phyloP scores from a whole-genome alignment of 2,797 vertebrate species.

The Spinus olivaceus region DNA sequence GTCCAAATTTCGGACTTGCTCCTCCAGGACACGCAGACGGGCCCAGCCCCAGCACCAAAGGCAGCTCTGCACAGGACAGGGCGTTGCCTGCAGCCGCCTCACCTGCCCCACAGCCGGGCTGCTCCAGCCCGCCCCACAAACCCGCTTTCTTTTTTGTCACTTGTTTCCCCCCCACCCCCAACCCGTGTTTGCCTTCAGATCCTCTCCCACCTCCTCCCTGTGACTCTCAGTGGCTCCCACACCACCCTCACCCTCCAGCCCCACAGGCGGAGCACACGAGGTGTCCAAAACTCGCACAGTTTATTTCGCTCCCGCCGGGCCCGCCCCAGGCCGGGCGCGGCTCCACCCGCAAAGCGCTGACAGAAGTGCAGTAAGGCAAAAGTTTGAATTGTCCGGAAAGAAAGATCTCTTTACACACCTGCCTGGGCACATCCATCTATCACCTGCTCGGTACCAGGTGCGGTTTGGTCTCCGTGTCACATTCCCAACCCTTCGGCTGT shows the following conservation, averaged over 20 bases:
- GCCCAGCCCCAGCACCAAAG: neutral
- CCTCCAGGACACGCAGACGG: neutral
- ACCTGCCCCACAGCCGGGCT: too few species aligned
- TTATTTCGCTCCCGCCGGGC: neutral
- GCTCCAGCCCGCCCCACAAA: too few species aligned
- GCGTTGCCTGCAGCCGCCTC: neutral
- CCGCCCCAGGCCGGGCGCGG: neutral
- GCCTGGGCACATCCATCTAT: neutral
- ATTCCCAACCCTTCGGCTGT: accelerated
- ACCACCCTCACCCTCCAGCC: neutral
- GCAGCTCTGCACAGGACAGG: neutral
- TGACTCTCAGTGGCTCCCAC: neutral
- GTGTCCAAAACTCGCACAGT: neutral
- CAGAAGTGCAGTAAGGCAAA: constrained; percentile 50
- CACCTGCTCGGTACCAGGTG: neutral
- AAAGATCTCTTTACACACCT: neutral
- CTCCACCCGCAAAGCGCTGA: neutral
- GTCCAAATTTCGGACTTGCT: neutral
- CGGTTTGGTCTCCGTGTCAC: neutral
- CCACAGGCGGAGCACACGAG: neutral
- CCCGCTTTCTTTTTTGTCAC: accelerated
- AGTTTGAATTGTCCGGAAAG: neutral
- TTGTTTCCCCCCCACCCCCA: neutral
- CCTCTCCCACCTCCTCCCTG: accelerated
- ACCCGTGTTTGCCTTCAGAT: neutral